phyloP scores from a whole-genome alignment of 1,140 invertebrate species.

The Trinorchestia longiramus region DNA sequence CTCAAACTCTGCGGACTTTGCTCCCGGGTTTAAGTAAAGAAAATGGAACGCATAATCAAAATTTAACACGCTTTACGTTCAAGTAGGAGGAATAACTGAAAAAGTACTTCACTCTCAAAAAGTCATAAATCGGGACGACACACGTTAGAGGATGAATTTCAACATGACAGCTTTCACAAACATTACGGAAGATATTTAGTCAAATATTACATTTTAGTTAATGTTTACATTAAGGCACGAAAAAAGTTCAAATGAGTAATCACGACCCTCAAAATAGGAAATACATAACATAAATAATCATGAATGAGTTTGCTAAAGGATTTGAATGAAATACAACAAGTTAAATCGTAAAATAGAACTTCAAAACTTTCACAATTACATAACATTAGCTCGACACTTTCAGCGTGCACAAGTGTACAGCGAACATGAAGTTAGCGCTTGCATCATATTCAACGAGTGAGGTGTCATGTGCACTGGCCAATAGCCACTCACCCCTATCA shows the following conservation, averaged over 20 bases:
- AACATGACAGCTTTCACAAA: not conserved
- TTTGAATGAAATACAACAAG: not conserved
- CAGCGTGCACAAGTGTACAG: no score
- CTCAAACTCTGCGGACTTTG: conserved; percentile 16
- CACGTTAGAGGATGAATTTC: not conserved
- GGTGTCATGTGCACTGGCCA: conserved; percentile 4
- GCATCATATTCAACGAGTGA: not conserved
- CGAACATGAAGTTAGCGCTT: not conserved
- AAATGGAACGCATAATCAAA: not conserved
- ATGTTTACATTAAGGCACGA: not conserved
- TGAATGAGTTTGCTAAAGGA: not conserved
- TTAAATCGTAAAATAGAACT: not conserved
- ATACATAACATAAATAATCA: not conserved
- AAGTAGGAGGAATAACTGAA: not conserved
- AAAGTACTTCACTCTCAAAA: not conserved
- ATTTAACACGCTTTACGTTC: not conserved
- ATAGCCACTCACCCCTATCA: not conserved
- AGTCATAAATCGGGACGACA: not conserved
- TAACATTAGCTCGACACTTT: not conserved
- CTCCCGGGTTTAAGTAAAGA: not conserved
- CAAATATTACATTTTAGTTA: not conserved
- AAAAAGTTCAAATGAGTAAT: not conserved
- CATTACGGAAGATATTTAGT: not conserved
- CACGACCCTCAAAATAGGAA: not conserved
- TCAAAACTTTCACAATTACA: not conserved